Evolutionary conservation across 2,888 invertebrate species (phyloP).

Genomic region (Anoncus sp.): DNA sequence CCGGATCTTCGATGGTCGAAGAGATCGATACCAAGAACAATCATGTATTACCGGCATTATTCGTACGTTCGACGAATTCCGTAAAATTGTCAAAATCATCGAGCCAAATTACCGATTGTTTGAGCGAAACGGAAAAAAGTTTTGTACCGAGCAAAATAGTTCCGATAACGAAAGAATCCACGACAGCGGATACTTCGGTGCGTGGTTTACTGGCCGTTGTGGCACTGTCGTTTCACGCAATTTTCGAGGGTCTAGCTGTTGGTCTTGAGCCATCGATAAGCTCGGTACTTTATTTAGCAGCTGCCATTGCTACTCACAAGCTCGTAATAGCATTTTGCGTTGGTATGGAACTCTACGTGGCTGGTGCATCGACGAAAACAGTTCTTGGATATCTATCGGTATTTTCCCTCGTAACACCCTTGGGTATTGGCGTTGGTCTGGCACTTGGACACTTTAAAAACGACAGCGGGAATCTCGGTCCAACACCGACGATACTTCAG

Average conservation of each 20-base stretch:
- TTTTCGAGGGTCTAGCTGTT: constrained; percentile 89
- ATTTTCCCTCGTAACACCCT: constrained; percentile 88
- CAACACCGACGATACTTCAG: constrained; percentile 86
- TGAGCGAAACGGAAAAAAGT: constrained; percentile 54
- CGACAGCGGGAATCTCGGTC: constrained; percentile 82
- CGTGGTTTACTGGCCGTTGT: constrained; percentile 87
- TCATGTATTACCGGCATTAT: constrained; percentile 74
- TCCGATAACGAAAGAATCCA: constrained; percentile 58
- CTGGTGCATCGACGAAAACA: constrained; percentile 84
- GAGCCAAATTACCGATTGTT: constrained; percentile 48
- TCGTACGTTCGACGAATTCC: constrained; percentile 73
- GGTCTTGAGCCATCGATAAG: constrained; percentile 86
- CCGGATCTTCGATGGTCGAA: constrained; percentile 33
- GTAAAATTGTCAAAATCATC: constrained; percentile 63
- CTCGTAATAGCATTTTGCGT: constrained; percentile 88
- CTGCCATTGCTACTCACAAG: constrained; percentile 88
- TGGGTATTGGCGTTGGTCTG: constrained; percentile 88
- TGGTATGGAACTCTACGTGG: constrained; percentile 85
- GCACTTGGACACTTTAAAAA: constrained; percentile 82
- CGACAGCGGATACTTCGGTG: constrained; percentile 81
- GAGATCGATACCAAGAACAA: constrained; percentile 45
- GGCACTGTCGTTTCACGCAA: constrained; percentile 88
- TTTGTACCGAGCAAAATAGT: constrained; percentile 39
- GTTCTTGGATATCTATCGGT: constrained; percentile 86
- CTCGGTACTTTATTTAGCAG: constrained; percentile 85